A percentile compares a stretch with the other conserved stretches of the same genome.
Evolutionary conservation across 2,888 invertebrate species (phyloP).

Genomic region (Brenthis daphne): DNA sequence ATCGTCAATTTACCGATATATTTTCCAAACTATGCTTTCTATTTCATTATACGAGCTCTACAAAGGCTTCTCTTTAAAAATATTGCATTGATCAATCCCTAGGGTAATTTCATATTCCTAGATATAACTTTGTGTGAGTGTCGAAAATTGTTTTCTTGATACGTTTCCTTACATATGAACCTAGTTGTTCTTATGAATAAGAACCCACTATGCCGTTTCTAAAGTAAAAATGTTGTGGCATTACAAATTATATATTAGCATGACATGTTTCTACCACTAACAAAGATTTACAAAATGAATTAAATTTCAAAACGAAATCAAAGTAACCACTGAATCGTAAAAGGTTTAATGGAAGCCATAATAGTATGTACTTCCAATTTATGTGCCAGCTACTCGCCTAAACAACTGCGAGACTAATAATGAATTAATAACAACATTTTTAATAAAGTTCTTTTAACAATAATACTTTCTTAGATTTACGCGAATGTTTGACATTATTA

Average conservation of each 20-base stretch:
- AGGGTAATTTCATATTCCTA: constrained; percentile 17
- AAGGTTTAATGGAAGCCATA: constrained; percentile 60
- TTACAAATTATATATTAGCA: too few species aligned
- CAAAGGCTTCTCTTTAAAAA: constrained; percentile 13
- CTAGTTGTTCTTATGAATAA: not conserved
- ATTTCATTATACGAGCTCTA: constrained; percentile 14
- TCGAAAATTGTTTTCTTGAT: constrained; percentile 3
- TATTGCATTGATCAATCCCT: constrained; percentile 6
- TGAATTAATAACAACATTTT: not conserved
- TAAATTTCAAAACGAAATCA: constrained; percentile 54
- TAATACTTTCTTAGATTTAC: too few species aligned
- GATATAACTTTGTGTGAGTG: constrained; percentile 12
- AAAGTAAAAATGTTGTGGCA: too few species aligned
- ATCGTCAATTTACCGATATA: not conserved
- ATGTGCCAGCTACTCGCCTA: constrained; percentile 19
- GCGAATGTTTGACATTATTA: too few species aligned
- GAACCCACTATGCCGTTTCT: not conserved
- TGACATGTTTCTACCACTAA: not conserved
- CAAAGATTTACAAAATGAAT: constrained; percentile 50
- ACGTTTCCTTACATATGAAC: not conserved
- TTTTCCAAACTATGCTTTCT: not conserved
- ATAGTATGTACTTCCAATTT: constrained; percentile 24
- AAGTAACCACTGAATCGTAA: constrained; percentile 55
- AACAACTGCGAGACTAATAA: constrained; percentile 16
- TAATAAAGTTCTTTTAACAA: not conserved